Evolutionary conservation across 1,140 invertebrate genomes (phyloP).

Genomic region (Latrodectus geometricus): DNA sequence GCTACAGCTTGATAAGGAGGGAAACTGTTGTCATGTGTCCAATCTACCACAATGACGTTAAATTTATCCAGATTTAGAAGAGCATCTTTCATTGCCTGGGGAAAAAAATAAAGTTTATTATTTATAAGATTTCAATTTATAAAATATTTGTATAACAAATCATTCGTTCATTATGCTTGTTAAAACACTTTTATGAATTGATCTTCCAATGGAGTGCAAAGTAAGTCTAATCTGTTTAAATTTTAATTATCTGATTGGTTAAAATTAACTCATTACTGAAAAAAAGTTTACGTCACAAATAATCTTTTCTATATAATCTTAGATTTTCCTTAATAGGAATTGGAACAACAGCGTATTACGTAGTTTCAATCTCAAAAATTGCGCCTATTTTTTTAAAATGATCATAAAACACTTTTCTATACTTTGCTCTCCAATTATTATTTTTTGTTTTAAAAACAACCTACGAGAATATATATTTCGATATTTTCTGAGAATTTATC

Average conservation of each 20-base stretch:
- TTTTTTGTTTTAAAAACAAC: too few species aligned
- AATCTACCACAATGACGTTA: slow-evolving; percentile 70
- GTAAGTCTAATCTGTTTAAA: too few species aligned
- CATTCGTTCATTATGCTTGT: background rate
- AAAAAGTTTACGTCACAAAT: background rate
- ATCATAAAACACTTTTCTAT: too few species aligned
- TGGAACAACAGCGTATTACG: too few species aligned
- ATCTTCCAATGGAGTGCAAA: background rate
- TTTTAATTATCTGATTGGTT: too few species aligned
- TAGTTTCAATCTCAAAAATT: too few species aligned
- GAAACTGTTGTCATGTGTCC: slow-evolving; percentile 70
- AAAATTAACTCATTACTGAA: background rate
- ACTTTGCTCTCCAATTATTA: too few species aligned
- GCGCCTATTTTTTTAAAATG: too few species aligned
- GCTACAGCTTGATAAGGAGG: slow-evolving; percentile 74
- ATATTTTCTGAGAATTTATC: too few species aligned
- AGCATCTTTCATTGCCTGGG: slow-evolving; percentile 52
- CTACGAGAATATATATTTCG: too few species aligned
- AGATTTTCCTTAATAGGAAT: too few species aligned
- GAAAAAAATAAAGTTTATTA: background rate
- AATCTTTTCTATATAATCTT: too few species aligned
- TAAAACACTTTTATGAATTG: background rate
- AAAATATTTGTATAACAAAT: background rate
- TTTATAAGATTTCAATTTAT: background rate
- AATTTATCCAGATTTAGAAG: slow-evolving; percentile 62